Conservation (phyloP, 1,140 invertebrate species). For the Neodiprion fabricii region DNA sequence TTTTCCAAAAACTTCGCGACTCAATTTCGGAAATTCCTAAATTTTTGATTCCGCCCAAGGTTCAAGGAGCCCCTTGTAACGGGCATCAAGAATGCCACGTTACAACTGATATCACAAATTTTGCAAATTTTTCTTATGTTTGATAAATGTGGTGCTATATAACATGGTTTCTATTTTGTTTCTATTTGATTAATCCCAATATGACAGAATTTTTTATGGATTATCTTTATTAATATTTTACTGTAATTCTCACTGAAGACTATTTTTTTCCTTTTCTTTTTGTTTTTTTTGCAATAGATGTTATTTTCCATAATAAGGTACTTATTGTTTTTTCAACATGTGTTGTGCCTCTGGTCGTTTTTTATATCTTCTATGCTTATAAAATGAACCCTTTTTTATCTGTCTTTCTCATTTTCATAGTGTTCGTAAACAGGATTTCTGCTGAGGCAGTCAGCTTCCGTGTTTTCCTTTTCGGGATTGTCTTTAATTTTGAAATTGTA, state of each 20-base stretch:
- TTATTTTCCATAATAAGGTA: conserved; percentile 9
- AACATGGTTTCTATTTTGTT: conserved; percentile 31
- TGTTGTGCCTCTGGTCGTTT: background rate
- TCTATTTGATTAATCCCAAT: conserved; percentile 35
- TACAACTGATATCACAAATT: background rate
- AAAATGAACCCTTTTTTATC: no score
- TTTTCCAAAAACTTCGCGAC: no score
- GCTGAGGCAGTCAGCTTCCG: no score
- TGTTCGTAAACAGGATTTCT: no score
- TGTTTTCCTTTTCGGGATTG: background rate
- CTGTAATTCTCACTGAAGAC: conserved; percentile 34
- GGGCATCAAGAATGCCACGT: no score
- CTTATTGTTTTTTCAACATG: background rate
- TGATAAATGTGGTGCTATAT: conserved; percentile 33
- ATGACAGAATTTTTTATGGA: conserved; percentile 31
- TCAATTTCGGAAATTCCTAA: no score
- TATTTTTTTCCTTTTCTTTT: conserved; percentile 36
- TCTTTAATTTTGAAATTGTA: conserved; percentile 8
- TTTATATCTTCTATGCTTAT: background rate
- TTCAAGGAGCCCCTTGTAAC: no score
- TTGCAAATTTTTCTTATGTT: conserved; percentile 37
- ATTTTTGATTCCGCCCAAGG: no score
- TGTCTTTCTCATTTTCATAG: background rate
- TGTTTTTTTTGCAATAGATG: conserved; percentile 27
- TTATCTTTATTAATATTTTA: conserved; percentile 30